Evolutionary conservation across 2,797 vertebrate genomes (phyloP).

Genomic region (Darevskia nairensis): DNA sequence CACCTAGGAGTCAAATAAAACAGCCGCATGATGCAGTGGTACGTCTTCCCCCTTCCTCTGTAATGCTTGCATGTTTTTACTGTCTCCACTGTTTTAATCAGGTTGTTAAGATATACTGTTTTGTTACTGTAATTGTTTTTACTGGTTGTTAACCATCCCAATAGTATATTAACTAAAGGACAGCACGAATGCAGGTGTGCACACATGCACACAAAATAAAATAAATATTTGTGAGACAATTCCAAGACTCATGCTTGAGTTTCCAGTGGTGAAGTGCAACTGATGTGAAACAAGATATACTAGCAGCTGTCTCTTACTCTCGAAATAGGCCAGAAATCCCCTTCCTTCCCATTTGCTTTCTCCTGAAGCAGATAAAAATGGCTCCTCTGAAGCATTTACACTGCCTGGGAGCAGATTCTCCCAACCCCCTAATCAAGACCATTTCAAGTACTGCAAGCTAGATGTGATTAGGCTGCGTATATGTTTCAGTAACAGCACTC

Average conservation of each 20-base stretch:
- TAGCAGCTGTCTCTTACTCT: background rate
- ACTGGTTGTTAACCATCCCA: background rate
- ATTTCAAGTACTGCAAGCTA: slow-evolving; percentile 12
- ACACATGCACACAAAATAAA: too few species aligned
- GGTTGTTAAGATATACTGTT: background rate
- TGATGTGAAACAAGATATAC: background rate
- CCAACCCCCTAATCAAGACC: background rate
- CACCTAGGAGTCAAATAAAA: background rate
- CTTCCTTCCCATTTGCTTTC: slow-evolving; percentile 9
- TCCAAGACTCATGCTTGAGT: background rate
- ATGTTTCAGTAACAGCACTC: slow-evolving; percentile 7
- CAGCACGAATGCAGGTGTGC: background rate
- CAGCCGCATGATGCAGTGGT: background rate
- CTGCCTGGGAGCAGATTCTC: background rate
- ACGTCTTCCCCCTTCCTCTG: background rate
- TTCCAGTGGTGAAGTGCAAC: background rate
- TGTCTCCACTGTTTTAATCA: background rate
- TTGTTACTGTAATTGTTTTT: background rate
- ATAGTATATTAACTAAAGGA: background rate
- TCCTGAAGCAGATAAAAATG: background rate
- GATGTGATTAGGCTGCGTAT: background rate
- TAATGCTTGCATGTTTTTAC: background rate
- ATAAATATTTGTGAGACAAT: background rate
- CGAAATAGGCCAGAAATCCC: background rate
- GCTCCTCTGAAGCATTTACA: background rate